Evolutionary conservation across 2,797 vertebrate genomes (phyloP).

Genomic region (Enoplosus armatus): DNA sequence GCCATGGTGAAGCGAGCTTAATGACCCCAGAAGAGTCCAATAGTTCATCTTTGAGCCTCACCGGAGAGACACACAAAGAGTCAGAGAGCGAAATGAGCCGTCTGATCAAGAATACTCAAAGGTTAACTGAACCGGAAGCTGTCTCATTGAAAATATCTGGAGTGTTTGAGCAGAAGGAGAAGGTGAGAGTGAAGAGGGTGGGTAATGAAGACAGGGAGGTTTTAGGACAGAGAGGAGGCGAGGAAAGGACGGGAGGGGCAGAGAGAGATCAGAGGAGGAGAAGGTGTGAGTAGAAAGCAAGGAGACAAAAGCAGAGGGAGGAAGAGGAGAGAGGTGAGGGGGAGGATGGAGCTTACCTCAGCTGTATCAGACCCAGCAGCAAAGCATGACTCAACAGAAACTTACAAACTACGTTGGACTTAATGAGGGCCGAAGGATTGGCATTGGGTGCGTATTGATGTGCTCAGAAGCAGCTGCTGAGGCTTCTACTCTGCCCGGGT

Average conservation of each 20-base stretch:
- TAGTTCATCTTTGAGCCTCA: conserved; percentile 30
- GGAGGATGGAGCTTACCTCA: conserved; percentile 29
- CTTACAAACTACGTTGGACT: conserved; percentile 30
- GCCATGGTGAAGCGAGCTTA: conserved; percentile 44
- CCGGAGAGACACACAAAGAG: not conserved
- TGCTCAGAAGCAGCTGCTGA: conserved; percentile 49
- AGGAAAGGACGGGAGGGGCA: not conserved
- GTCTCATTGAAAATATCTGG: not conserved
- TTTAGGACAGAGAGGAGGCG: conserved; percentile 16
- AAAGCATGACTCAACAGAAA: conserved; percentile 71
- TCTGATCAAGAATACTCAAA: not conserved
- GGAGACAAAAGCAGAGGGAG: not conserved
- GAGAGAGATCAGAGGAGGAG: conserved; percentile 11
- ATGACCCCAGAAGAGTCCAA: conserved; percentile 44
- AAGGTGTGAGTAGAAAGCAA: not conserved
- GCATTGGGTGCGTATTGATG: conserved; percentile 19
- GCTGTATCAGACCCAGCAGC: conserved; percentile 41
- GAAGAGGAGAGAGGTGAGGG: not conserved
- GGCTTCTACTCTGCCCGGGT: conserved; percentile 17
- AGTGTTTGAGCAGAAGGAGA: not conserved
- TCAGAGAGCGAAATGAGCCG: not conserved
- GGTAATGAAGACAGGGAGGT: not conserved
- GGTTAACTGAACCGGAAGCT: not conserved
- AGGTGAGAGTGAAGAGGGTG: not conserved
- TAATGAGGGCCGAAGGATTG: conserved; percentile 58